Evolutionary conservation across 2,797 vertebrate genomes (phyloP).

Genomic region (Myripristis murdjan): DNA sequence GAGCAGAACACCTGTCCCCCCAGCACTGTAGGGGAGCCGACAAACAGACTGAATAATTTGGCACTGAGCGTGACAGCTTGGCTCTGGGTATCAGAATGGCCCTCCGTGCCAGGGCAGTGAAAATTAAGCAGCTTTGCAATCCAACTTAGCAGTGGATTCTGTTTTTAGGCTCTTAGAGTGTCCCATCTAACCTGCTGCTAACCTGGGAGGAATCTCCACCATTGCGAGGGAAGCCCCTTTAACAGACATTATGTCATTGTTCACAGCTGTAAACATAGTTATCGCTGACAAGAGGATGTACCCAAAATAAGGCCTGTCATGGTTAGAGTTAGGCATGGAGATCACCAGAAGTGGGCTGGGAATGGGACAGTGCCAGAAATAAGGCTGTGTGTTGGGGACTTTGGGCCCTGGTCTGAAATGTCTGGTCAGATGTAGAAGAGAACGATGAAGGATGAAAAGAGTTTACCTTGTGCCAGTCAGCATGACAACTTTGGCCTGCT

Average conservation of each 20-base stretch:
- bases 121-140: constrained; percentile 42
- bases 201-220: constrained; percentile 67
- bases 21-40: constrained; percentile 80
- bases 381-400: constrained; percentile 4
- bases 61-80: constrained; percentile 20
- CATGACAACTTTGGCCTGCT: constrained; percentile 89
- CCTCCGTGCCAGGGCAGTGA: constrained; percentile 6
- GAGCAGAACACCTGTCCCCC: constrained; percentile 89
- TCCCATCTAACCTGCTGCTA: constrained; percentile 59
- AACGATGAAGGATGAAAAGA: constrained; percentile 10
- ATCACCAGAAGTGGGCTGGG: constrained; percentile 20
- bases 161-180: constrained; percentile 38
- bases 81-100: constrained; percentile 25
- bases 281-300: constrained; percentile 68
- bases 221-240: constrained; percentile 54
- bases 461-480: constrained; percentile 89
- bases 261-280: constrained; percentile 69
- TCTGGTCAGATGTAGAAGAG: constrained; percentile 30
- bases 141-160: constrained; percentile 25
- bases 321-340: constrained; percentile 52
- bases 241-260: constrained; percentile 76
- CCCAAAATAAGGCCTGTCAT: constrained; percentile 69
- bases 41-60: constrained; percentile 35
- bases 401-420: constrained; percentile 26
- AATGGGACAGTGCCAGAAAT: constrained; percentile 16